Base-by-base conservation (phyloP, 92 coral and sea anemone species). In the Parazoanthus atlanticus region DNA sequence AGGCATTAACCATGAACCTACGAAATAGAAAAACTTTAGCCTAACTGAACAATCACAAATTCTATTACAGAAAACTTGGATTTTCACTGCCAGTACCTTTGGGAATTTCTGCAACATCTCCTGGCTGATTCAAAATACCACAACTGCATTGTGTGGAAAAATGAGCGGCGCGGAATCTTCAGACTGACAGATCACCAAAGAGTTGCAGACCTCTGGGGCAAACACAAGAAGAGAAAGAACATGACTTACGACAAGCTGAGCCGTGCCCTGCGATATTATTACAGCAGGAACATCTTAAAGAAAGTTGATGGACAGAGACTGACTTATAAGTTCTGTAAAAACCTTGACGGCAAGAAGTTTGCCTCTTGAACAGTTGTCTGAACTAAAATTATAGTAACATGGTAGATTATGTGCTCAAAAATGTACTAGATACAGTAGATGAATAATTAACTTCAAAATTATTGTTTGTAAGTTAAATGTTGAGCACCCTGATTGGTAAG, bases 181-280 rank as follows among this genome's bases (percentile, higher is more conserved):
- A 92, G 96, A 70, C 92, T 97, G 71, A 89, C 88, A 8, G 99
- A 97, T 73, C 99, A 97, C 93, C 94, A 97, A 85, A 93, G 94
- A 78, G 96, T 97, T 17, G 98, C 99, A n/a, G 85, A 91, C 25
- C 93, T 97, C 69, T 97, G 99, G 99, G 99, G 99, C 8, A 90
- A 82, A 34, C 97, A 94, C 72, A 97, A 97, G 71, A 97, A 94
- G 74, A 88, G 99, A 78, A 93, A 93, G 87, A 97, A 97, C 86
- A 97, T 97, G 99, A 97, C 99, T 0, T 97, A 97, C 47, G 99
- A 97, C 86, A 97, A 97, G 90, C 89, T 97, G 52, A 97, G 99
- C 80, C 94, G 99, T 43, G 99, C 99, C 0, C 92, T 97, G 71
- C 86, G 99, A 74, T 97, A 97, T 67, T 97, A 97, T 80, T 97